Evolutionary conservation across 2,888 invertebrate genomes (phyloP).

Genomic region (Therioaphis trifolii): DNA sequence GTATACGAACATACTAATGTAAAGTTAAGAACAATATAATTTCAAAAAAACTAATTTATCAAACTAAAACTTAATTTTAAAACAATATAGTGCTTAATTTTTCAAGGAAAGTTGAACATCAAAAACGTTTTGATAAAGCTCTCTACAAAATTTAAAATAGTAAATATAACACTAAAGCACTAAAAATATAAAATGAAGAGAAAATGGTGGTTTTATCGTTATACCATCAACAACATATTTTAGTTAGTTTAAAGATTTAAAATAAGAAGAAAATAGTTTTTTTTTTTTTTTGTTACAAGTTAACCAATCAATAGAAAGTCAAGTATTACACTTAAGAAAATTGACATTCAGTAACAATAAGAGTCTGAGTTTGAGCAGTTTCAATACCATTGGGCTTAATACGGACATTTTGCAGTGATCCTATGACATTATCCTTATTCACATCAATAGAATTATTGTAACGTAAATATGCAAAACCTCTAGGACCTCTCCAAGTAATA

Average conservation of each 20-base stretch:
- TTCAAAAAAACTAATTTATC: constrained; percentile 38
- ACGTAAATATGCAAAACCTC: constrained; percentile 80
- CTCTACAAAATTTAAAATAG: constrained; percentile 30
- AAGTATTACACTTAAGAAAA: constrained; percentile 45
- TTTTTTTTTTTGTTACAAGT: too few species aligned
- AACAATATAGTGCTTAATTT: constrained; percentile 39
- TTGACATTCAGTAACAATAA: constrained; percentile 56
- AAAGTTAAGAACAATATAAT: constrained; percentile 53
- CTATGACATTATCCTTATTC: constrained; percentile 47
- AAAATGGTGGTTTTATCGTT: constrained; percentile 33
- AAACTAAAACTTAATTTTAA: constrained; percentile 35
- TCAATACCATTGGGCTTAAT: constrained; percentile 58
- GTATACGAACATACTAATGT: constrained; percentile 40
- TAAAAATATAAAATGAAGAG: constrained; percentile 29
- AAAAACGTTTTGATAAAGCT: constrained; percentile 34
- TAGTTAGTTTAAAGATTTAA: constrained; percentile 51
- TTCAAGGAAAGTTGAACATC: constrained; percentile 32
- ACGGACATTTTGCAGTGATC: constrained; percentile 54
- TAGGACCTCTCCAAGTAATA: constrained; percentile 75
- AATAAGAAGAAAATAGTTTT: constrained; percentile 40
- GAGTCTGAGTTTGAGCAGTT: constrained; percentile 60
- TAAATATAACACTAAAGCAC: constrained; percentile 42
- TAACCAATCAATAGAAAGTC: constrained; percentile 26
- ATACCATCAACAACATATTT: constrained; percentile 31
- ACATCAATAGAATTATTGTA: constrained; percentile 42